Evolutionary conservation across 35 echinoderm and acorn worm species (phyloP).

Genomic region (Anneissia japonica): DNA sequence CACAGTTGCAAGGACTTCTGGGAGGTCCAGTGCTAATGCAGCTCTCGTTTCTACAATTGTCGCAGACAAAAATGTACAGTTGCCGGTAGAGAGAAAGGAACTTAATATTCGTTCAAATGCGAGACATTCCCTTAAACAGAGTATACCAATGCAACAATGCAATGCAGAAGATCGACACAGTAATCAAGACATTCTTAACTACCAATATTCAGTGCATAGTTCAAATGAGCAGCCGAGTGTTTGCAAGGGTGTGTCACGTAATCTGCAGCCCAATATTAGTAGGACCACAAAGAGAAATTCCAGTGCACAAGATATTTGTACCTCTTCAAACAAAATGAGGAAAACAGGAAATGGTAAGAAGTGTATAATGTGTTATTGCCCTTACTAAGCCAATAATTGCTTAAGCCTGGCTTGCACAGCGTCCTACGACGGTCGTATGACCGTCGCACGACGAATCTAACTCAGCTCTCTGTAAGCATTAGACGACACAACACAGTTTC

Average conservation of each 20-base stretch:
- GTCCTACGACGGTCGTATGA: no score
- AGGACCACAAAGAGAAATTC: neutral
- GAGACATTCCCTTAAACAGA: neutral
- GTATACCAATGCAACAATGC: neutral
- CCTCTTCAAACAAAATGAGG: neutral
- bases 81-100: neutral
- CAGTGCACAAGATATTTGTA: neutral
- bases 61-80: no score
- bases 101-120: neutral
- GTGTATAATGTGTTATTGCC: no score
- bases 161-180: no score
- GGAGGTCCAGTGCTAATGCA: neutral
- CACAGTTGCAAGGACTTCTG: conserved; percentile 28
- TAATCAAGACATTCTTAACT: neutral
- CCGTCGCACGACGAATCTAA: no score
- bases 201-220: no score
- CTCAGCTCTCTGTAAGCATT: no score
- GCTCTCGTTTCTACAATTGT: neutral
- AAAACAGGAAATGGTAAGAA: neutral
- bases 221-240: neutral
- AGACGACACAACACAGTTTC: no score
- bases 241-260: neutral
- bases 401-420: no score
- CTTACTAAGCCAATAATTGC: no score
- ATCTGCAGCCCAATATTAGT: neutral